Evolutionary conservation across 2,888 invertebrate genomes (phyloP), one percentile per base, ranked within the genome.

Genomic region (Mongoloraphidia duomilia): DNA sequence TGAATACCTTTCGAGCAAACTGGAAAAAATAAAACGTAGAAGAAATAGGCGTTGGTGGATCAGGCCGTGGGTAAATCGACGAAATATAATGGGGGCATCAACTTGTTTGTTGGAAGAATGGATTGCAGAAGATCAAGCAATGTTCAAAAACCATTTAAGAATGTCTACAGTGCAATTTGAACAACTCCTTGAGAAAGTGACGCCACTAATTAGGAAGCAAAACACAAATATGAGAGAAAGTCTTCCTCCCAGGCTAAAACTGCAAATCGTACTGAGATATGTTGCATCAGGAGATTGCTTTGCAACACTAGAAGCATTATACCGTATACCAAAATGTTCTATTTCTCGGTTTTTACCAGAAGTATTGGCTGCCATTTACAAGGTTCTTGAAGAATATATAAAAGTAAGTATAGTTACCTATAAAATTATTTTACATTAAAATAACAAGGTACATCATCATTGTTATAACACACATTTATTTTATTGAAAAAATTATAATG

Each of bases 71-170:
- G 26, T 26, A 26, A 26, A 26, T 26, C 26, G 26, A 26, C 26
- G 26, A 26, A 26, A 26, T 26, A 26, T 26, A 26, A 26, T 26
- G 26, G 48, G 50, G 26, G 48, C 48, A 41, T 47, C 50, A 26
- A 38, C 39, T 34, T 48, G 51, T 48, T 44, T 56, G 46, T 44
- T 56, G 49, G 34, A 53, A 46, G 49, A 54, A 54, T 37, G 52
- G 14, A 37, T 49, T 44, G n/a, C 46, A 52, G 44, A 55, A 56
- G 50, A 52, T 51, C 38, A 38, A 37, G 41, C 49, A 35, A 41
- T 35, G 26, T 53, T 44, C 33, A 39, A 41, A 36, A 49, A 50
- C 34, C 37, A 42, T 53, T 49, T 53, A 49, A 45, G 53, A 42
- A 42, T 53, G 42, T 41, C 47, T 17, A 36, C 35, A 43, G 50